These are phyloP conservation scores for Oscheius sp. DNA, from an alignment of 2,888 invertebrate species.

Conservation along the genomic window DNA sequence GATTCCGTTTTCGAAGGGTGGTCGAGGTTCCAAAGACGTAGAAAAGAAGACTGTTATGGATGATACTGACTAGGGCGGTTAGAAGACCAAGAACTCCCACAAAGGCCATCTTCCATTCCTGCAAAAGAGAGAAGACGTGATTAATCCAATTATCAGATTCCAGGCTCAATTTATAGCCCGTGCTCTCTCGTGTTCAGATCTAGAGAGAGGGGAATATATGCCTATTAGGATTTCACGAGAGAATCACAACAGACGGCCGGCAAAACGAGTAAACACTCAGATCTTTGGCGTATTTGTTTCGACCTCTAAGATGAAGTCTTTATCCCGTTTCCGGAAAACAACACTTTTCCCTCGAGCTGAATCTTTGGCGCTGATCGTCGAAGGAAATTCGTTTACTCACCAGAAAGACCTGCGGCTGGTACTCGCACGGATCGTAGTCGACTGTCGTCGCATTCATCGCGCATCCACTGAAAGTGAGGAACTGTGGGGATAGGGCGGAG, in stretches of 20 bases:
- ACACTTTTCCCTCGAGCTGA: too few species aligned
- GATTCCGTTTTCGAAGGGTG: conserved; percentile 55
- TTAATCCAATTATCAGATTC: too few species aligned
- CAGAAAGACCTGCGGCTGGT: conserved; percentile 47
- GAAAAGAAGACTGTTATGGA: conserved; percentile 66
- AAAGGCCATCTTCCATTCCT: conserved; percentile 68
- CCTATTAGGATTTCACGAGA: too few species aligned
- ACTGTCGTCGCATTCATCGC: conserved; percentile 27
- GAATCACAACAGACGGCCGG: too few species aligned
- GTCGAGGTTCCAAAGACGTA: conserved; percentile 48
- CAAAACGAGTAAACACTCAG: too few species aligned
- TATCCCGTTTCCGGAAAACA: too few species aligned
- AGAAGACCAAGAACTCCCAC: conserved; percentile 65
- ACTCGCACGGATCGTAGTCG: conserved; percentile 43
- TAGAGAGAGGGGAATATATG: too few species aligned
- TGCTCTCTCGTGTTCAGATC: too few species aligned
- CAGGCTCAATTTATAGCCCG: too few species aligned
- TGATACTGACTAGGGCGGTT: conserved; percentile 63
- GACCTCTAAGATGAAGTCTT: too few species aligned
- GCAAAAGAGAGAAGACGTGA: conserved; percentile 23
- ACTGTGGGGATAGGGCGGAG: not conserved
- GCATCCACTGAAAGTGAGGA: conserved; percentile 17
- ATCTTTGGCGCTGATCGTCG: too few species aligned
- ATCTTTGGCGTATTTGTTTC: too few species aligned
- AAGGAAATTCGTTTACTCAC: conserved; percentile 34